phyloP scores from a whole-genome alignment of 2,113 vertebrate species.

The Caracal caracal region DNA sequence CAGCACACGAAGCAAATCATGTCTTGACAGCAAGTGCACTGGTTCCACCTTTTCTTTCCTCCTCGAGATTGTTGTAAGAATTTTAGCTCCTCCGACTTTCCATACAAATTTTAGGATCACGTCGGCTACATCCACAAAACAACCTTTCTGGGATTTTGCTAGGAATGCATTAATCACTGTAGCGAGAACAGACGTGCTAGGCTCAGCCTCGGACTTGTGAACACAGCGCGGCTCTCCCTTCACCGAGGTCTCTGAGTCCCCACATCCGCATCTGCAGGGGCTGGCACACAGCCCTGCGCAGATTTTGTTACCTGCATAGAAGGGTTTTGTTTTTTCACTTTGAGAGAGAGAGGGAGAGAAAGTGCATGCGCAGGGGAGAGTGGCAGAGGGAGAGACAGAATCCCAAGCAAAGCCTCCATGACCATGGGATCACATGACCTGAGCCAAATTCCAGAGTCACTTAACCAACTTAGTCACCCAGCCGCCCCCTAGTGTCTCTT shows the following conservation, averaged over 20 bases:
- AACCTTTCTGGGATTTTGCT: neutral
- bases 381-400: too few species aligned
- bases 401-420: too few species aligned
- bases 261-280: neutral
- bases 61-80: neutral
- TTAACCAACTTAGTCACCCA: too few species aligned
- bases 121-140: neutral
- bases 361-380: too few species aligned
- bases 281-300: too few species aligned
- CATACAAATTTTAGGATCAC: neutral
- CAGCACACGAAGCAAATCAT: rapidly evolving
- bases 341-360: too few species aligned
- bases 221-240: rapidly evolving
- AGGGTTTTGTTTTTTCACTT: neutral
- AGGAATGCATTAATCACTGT: neutral
- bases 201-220: neutral
- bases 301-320: too few species aligned
- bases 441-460: too few species aligned
- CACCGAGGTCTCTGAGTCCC: neutral
- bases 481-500: too few species aligned
- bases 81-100: neutral
- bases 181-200: neutral
- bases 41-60: neutral
- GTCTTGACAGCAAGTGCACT: neutral
- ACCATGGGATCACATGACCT: too few species aligned